Conservation (phyloP, 1,140 invertebrate species). For the Stegodyphus mimosarum region DNA sequence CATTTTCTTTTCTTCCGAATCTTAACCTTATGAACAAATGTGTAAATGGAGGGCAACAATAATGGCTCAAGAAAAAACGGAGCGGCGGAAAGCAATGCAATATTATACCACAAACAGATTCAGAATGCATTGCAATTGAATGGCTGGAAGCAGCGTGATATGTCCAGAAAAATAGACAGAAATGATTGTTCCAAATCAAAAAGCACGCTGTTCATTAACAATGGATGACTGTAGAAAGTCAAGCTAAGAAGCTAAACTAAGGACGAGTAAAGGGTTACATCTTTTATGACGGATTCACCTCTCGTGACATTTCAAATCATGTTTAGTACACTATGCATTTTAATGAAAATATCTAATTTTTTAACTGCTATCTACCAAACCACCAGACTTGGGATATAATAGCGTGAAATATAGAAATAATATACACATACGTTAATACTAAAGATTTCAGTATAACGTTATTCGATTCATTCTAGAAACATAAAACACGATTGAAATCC, state of each 20-base stretch:
- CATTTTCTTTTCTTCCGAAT: slow-evolving; percentile 1
- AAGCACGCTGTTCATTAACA: slow-evolving; percentile 6
- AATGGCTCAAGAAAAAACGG: slow-evolving; percentile 43
- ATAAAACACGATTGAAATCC: neutral
- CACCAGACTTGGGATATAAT: too few species aligned
- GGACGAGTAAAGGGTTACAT: neutral
- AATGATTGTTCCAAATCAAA: neutral
- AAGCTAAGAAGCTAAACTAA: slow-evolving; percentile 39
- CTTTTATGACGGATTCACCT: slow-evolving; percentile 28
- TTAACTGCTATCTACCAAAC: too few species aligned
- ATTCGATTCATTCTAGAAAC: too few species aligned
- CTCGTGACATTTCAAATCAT: neutral
- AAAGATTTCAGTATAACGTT: too few species aligned
- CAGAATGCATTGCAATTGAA: slow-evolving; percentile 10
- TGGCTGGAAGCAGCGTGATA: slow-evolving; percentile 50
- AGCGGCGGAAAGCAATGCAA: slow-evolving; percentile 17
- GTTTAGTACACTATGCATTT: too few species aligned
- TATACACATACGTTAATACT: too few species aligned
- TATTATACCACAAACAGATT: slow-evolving; percentile 26
- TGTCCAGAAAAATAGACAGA: slow-evolving; percentile 21
- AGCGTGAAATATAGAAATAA: too few species aligned
- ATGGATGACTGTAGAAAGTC: slow-evolving; percentile 39
- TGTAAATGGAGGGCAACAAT: slow-evolving; percentile 48
- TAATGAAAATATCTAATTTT: too few species aligned
- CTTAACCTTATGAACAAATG: slow-evolving; percentile 39